Base-by-base conservation (phyloP, 2,797 vertebrate genomes). In the Fundulus diaphanus region DNA sequence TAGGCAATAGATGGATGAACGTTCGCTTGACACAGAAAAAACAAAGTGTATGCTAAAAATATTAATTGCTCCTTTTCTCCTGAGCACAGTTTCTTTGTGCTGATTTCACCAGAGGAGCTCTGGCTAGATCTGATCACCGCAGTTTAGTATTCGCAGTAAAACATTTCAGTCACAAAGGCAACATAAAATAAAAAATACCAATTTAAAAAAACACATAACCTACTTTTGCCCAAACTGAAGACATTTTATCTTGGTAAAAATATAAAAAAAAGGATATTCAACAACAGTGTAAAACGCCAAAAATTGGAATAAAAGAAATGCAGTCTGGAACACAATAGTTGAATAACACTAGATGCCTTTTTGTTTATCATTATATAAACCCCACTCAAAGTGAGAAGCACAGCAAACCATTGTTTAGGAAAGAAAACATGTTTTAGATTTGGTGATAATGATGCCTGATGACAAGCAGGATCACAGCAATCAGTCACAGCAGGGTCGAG, bases 361-460 rank as follows among this genome's bases (percentile, higher is more conserved):
- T 63, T 37, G 33, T 63, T 63, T 63, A 35, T 35, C 33, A 24
- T 35, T 24, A 37, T 35, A 15, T 37, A 20, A 51, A 49, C 48
- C 13, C 44, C 15, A 33, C 29, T 59, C 29, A 24, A 2, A 22
- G 59, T 37, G 35, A 63, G 33, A 37, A 37, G 33, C 59, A 63
- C 59, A 63, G 31, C 57, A 37, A 63, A 37, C 59, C 22, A 15
- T 2, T 7, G 11, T 42, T 66, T 27, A 27, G 22, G 42, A 42
- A 15, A 40, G 37, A 42, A 66, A 40, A 61, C 33, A 5, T 22
- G 59, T 22, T 65, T n/a, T 40, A 13, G 13, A 65, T n/a, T 65
- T 66, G 63, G n/a, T 27, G 63, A 27, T 66, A 42, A 66, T 27
- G 63, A 42, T 15, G 63, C 63, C 37, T 66, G 35, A 66, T 66